These are phyloP conservation scores for Aphaenogaster ashmeadi DNA, from an alignment of 1,140 invertebrate genomes.

Conservation along the genomic window DNA sequence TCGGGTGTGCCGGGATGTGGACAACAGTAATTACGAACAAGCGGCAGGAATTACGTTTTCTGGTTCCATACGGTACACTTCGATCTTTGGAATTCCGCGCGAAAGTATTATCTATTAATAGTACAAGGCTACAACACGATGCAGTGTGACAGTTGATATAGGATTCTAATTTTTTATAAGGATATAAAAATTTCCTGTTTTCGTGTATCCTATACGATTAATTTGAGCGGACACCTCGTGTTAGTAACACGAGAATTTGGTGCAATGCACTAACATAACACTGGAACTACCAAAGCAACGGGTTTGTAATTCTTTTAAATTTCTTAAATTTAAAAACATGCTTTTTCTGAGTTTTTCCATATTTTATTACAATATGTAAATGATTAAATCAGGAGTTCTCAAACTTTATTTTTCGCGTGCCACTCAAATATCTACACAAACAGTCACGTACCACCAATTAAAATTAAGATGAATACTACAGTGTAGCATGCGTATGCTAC, in stretches of 20 bases:
- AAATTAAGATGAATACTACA: too few relatives aligned
- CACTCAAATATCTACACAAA: too few relatives aligned
- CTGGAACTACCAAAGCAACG: too few relatives aligned
- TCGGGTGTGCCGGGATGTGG: constrained; percentile 15
- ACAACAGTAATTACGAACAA: constrained; percentile 18
- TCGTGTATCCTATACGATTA: neutral
- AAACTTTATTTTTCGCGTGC: too few relatives aligned
- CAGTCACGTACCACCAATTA: too few relatives aligned
- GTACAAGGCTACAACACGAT: neutral
- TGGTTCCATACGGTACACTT: neutral
- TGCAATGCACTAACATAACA: too few relatives aligned
- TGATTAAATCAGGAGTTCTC: too few relatives aligned
- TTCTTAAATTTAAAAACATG: too few relatives aligned
- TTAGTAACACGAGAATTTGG: neutral
- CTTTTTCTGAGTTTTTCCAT: too few relatives aligned
- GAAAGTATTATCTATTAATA: constrained; percentile 19
- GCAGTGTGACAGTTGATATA: neutral
- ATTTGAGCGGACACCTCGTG: neutral
- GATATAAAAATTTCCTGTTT: neutral
- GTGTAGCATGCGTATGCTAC: too few relatives aligned
- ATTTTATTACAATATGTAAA: too few relatives aligned
- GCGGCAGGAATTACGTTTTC: neutral
- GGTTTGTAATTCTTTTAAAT: too few relatives aligned
- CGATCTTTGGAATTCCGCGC: neutral
- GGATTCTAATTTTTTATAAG: neutral